phyloP scores from a whole-genome alignment of 2,113 vertebrate genomes.

The Takifugu bimaculatus region DNA sequence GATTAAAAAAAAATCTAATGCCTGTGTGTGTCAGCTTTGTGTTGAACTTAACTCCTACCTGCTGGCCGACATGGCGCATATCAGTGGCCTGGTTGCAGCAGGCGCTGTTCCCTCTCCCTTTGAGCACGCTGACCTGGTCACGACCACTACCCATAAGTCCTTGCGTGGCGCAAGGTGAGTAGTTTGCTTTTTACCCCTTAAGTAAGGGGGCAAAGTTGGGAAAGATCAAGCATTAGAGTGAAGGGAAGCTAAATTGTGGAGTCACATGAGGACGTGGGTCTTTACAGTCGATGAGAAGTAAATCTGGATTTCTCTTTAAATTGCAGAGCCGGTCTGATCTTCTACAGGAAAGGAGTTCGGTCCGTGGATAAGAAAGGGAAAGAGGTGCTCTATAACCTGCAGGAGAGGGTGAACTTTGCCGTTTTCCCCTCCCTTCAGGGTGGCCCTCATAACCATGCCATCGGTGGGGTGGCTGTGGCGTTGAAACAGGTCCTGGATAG shows the following conservation, averaged over 20 bases:
- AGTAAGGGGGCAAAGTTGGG: neutral
- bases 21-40: constrained; percentile 76
- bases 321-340: constrained; percentile 86
- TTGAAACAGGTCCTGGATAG: constrained; percentile 80
- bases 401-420: constrained; percentile 87
- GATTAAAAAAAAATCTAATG: neutral
- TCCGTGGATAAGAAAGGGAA: constrained; percentile 82
- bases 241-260: no score
- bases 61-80: constrained; percentile 92
- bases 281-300: neutral
- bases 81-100: constrained; percentile 88
- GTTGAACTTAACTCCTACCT: constrained; percentile 84
- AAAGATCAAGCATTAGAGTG: neutral
- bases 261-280: no score
- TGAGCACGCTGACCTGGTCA: constrained; percentile 83
- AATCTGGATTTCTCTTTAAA: neutral
- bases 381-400: constrained; percentile 81
- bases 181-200: neutral
- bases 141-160: constrained; percentile 91
- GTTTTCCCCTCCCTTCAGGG: constrained; percentile 92
- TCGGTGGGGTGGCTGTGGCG: constrained; percentile 86
- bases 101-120: constrained; percentile 87
- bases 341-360: constrained; percentile 85
- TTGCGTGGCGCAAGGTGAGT: constrained; percentile 84
- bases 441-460: constrained; percentile 90